These are phyloP conservation scores for Micromesistius poutassou DNA, from an alignment of 2,797 vertebrate species.

Conservation along the genomic window DNA sequence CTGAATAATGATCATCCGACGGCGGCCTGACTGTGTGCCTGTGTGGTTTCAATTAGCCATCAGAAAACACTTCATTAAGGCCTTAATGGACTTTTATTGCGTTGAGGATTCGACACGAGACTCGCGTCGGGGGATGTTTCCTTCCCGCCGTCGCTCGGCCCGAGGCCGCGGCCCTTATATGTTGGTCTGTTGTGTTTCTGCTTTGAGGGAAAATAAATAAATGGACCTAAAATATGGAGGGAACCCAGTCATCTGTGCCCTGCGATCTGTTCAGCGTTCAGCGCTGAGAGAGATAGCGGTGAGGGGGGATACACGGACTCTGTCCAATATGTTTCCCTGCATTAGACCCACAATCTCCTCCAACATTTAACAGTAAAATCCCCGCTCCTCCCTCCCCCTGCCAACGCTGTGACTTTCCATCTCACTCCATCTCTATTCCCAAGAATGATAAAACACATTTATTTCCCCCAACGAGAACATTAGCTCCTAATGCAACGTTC, in stretches of 20 bases:
- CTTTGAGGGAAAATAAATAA: background rate
- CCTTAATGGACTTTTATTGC: constrained; percentile 65
- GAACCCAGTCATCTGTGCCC: background rate
- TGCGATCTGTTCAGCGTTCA: background rate
- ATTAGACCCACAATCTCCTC: background rate
- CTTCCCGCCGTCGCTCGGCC: constrained; percentile 56
- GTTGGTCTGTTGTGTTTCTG: constrained; percentile 1
- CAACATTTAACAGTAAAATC: background rate
- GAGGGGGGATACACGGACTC: background rate
- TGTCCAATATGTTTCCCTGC: background rate
- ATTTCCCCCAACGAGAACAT: background rate
- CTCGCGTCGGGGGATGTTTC: constrained; percentile 45
- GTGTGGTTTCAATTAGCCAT: constrained; percentile 60
- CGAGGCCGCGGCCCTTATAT: background rate
- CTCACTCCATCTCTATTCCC: background rate
- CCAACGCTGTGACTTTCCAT: background rate
- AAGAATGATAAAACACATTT: background rate
- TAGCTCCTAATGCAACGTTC: background rate
- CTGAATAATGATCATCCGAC: constrained; percentile 64
- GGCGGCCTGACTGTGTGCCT: constrained; percentile 41
- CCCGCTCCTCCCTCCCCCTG: too few species aligned
- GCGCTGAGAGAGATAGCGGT: background rate
- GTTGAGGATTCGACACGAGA: constrained; percentile 57
- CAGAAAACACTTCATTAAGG: constrained; percentile 70
- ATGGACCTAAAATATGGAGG: background rate